These are phyloP conservation scores for Decapterus maruadsi DNA, from an alignment of 2,797 vertebrate genomes.

Conservation along the genomic window DNA sequence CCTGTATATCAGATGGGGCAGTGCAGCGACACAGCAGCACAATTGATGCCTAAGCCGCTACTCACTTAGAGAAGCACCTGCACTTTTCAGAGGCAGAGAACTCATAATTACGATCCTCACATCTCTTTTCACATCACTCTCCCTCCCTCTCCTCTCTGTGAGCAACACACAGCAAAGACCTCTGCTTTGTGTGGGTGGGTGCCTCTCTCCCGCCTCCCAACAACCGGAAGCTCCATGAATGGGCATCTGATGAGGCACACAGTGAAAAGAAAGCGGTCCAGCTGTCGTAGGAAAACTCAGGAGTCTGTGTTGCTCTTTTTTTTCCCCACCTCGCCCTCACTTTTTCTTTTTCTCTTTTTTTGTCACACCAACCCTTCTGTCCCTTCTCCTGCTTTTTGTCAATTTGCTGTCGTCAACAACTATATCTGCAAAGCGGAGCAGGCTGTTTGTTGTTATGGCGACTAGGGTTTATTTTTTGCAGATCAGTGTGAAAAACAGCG, in stretches of 20 bases:
- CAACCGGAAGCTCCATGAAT: constrained; percentile 83
- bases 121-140: constrained; percentile 55
- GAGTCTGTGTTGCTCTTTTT: constrained; percentile 29
- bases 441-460: constrained; percentile 73
- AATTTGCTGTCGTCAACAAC: constrained; percentile 67
- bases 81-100: constrained; percentile 69
- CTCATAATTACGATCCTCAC: constrained; percentile 69
- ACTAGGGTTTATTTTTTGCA: constrained; percentile 66
- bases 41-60: constrained; percentile 30
- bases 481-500: constrained; percentile 55
- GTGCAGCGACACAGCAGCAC: constrained; percentile 21
- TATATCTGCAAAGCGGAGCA: constrained; percentile 59
- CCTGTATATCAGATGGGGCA: constrained; percentile 29
- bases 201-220: constrained; percentile 56
- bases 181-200: constrained; percentile 70
- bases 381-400: constrained; percentile 25
- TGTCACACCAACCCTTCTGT: constrained; percentile 1
- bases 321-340: constrained; percentile 7
- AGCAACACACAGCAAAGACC: constrained; percentile 72
- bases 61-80: constrained; percentile 71
- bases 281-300: constrained; percentile 69
- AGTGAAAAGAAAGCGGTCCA: constrained; percentile 68
- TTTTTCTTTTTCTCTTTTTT: no score
- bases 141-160: constrained; percentile 46
- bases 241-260: constrained; percentile 69